Conservation (phyloP, 2,888 invertebrate genomes). For the Thera obeliscata region DNA sequence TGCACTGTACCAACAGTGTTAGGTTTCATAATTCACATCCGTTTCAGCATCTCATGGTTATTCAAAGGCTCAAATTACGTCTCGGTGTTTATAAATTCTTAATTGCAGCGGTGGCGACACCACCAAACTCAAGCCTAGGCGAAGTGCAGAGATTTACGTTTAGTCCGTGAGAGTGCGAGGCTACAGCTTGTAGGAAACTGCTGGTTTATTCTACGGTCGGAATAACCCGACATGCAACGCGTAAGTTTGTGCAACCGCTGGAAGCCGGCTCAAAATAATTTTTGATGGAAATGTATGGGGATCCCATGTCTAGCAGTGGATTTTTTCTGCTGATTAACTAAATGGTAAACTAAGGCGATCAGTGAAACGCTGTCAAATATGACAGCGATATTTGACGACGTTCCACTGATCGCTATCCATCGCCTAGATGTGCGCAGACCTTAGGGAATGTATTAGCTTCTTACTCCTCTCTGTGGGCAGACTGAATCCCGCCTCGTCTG, state of each 20-base stretch:
- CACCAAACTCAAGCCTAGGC: constrained; percentile 28
- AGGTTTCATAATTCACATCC: constrained; percentile 14
- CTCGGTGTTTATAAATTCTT: constrained; percentile 35
- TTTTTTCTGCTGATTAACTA: no score
- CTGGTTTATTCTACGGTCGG: constrained; percentile 6
- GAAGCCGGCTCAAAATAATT: no score
- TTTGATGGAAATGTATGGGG: no score
- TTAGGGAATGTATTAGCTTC: constrained; percentile 2
- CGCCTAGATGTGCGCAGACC: no score
- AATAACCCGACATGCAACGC: background rate
- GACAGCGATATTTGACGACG: no score
- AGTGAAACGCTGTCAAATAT: no score
- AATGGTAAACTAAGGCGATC: no score
- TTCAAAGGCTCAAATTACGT: constrained; percentile 37
- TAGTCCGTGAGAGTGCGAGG: constrained; percentile 43
- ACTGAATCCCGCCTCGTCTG: constrained; percentile 41
- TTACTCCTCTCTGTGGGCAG: constrained; percentile 6
- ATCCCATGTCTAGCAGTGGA: no score
- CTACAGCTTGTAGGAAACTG: constrained; percentile 8
- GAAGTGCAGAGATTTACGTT: constrained; percentile 55
- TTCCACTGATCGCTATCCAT: no score
- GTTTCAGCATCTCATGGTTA: constrained; percentile 32
- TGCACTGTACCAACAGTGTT: background rate
- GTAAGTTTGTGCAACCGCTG: background rate
- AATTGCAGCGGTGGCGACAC: constrained; percentile 36